Conservation (phyloP, 2,797 vertebrate genomes). For the Tympanoctomys barrerae region DNA sequence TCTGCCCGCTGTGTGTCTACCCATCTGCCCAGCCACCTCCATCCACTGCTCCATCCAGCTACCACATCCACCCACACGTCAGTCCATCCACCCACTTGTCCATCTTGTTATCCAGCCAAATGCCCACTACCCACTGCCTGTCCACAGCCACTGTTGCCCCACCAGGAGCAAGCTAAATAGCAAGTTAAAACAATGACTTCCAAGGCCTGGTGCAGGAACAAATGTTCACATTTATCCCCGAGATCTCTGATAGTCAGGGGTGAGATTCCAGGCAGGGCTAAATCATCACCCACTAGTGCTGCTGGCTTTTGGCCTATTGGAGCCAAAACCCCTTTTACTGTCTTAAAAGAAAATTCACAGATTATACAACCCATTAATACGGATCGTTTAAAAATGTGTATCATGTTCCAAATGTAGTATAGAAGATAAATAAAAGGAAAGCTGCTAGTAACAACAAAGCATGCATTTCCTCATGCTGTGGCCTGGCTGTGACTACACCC, state of each 20-base stretch:
- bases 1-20: no score
- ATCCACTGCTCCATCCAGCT: not conserved
- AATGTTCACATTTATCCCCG: not conserved
- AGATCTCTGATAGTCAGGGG: not conserved
- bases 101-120: not conserved
- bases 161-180: not conserved
- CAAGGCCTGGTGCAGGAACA: not conserved
- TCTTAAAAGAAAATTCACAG: not conserved
- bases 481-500: not conserved
- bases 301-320: not conserved
- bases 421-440: conserved; percentile 46
- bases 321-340: not conserved
- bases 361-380: not conserved
- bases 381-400: not conserved
- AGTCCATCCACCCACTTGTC: no score
- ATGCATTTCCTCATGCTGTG: fast-evolving
- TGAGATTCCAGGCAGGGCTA: not conserved
- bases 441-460: not conserved
- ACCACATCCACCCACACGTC: no score
- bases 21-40: no score
- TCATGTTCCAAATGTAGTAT: not conserved
- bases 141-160: not conserved
- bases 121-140: not conserved
- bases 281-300: not conserved
- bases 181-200: not conserved